These are phyloP conservation scores for Idris sp. DNA, from an alignment of 1,140 invertebrate species.

Conservation along the genomic window DNA sequence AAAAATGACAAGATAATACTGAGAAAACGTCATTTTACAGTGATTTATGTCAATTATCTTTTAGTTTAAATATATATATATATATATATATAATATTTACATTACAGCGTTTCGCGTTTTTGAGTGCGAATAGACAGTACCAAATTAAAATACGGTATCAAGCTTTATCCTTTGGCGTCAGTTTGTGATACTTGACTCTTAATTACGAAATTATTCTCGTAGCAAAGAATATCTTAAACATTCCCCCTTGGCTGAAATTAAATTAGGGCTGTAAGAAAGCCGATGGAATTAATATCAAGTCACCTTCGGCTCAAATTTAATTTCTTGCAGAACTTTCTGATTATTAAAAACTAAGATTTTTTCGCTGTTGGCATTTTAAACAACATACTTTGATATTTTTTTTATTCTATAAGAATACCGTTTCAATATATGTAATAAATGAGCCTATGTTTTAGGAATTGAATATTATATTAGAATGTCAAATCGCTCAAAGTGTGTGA, in stretches of 20 bases:
- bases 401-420: constrained; percentile 12
- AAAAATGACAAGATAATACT: no score
- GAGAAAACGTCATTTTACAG: no score
- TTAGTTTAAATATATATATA: no score
- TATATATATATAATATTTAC: no score
- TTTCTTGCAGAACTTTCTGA: constrained; percentile 11
- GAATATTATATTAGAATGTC: constrained; percentile 42
- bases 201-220: constrained; percentile 49
- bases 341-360: constrained; percentile 24
- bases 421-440: constrained; percentile 28
- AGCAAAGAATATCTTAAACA: constrained; percentile 46
- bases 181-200: constrained; percentile 38
- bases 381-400: constrained; percentile 25
- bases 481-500: constrained; percentile 14
- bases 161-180: constrained; percentile 30
- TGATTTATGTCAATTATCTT: no score
- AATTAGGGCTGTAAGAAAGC: constrained; percentile 38
- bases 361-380: neutral
- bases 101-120: no score
- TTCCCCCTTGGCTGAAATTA: constrained; percentile 35
- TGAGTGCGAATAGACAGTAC: no score
- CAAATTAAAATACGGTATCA: constrained; percentile 31
- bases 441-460: constrained; percentile 10
- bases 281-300: constrained; percentile 34
- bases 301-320: constrained; percentile 18